Base-by-base conservation (phyloP, 2,888 invertebrate species). In the Prostheceraeus crozeri region DNA sequence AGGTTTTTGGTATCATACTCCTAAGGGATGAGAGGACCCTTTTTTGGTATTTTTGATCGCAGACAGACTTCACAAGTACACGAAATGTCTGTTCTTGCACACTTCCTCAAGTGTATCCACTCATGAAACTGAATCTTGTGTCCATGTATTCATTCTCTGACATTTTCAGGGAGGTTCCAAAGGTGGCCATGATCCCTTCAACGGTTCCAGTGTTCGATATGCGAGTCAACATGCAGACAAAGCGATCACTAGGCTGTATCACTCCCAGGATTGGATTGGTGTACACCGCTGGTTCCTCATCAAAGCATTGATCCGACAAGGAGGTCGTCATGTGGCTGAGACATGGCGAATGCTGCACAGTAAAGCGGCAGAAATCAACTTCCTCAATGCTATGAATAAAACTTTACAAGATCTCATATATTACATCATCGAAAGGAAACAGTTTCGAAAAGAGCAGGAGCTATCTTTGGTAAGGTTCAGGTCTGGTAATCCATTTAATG, bases 301-400 rank as follows among this genome's bases (percentile, higher is more conserved):
- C 6, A 66, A 68, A 52, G 67, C 69, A 68, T 72, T 51, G 62
- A 65, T 35, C 69, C 70, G 68, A 70, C 70, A 57, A 30, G 21
- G n/a, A 21, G 21, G 35, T 11, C 14, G 6, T 52, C 67, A 67
- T 51, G 60, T 71, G 14, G 65, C 67, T 8, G 72, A 71, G 59
- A 63, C 68, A 1, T 73, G 72, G 73, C 65, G 70, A n/a, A 68
- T 72, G 67, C 64, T 71, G 35, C 71, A 73, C 65, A 69, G 71
- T 59, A 65, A 69, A 55, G 70, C 70, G 1, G 69, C 65, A 1
- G 70, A 70, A 61, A 63, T 71, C 10, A 71, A 72, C 58, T 72
- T 72, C 64, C 63, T 69, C n/a, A 67, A 67, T n/a, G 59, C 59
- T 25, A 64, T 72, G 61, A 67, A 68, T 33, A 66, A 68, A 30